These are phyloP conservation scores for Dendrolimus punctatus DNA, from an alignment of 1,140 invertebrate genomes.

Conservation along the genomic window DNA sequence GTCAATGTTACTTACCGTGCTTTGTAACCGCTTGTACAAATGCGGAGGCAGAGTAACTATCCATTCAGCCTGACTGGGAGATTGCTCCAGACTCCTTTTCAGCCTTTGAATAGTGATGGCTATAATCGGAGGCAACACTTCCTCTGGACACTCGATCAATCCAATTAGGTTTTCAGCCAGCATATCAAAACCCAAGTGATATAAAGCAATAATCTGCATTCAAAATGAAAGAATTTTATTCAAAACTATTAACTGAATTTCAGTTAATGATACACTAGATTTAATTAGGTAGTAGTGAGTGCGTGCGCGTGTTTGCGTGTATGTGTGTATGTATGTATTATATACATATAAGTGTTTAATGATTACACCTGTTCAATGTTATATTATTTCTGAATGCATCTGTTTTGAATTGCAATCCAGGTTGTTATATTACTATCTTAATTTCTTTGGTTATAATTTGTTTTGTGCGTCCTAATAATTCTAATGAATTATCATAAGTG, in stretches of 20 bases:
- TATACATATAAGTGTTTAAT: too few species aligned
- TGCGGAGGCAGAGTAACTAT: constrained; percentile 52
- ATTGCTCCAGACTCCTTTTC: constrained; percentile 47
- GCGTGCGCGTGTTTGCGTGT: too few species aligned
- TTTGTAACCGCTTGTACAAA: constrained; percentile 50
- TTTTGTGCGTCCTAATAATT: too few species aligned
- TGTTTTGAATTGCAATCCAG: too few species aligned
- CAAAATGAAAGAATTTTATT: constrained; percentile 11
- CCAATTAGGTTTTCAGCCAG: constrained; percentile 35
- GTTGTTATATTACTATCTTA: too few species aligned
- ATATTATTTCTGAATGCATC: too few species aligned
- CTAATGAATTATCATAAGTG: too few species aligned
- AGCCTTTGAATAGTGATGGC: constrained; percentile 52
- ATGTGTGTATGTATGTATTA: too few species aligned
- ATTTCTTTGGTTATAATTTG: too few species aligned
- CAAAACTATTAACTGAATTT: not conserved
- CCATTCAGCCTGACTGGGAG: constrained; percentile 48
- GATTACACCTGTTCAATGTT: too few species aligned
- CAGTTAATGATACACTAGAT: too few species aligned
- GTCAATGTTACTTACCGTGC: constrained; percentile 31
- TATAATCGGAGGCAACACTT: constrained; percentile 32
- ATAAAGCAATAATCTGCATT: constrained; percentile 41
- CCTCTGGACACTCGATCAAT: constrained; percentile 28
- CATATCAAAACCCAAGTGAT: constrained; percentile 48
- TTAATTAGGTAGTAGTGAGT: too few species aligned